Percentiles rank a stretch among this genome's conserved stretches.
phyloP scores from a whole-genome alignment of 2,888 invertebrate species.

The Netelia virgata region DNA sequence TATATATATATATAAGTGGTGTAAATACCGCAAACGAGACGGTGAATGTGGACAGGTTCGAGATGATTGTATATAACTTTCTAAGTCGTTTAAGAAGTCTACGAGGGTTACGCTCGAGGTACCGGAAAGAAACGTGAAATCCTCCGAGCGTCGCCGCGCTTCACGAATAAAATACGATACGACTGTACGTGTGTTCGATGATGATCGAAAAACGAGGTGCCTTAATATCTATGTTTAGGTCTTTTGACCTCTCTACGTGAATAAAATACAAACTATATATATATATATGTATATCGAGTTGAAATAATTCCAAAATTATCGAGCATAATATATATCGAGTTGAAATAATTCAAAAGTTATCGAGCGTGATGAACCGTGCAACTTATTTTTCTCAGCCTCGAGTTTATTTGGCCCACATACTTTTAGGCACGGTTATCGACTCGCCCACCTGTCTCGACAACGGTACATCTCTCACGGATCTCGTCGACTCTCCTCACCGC shows the following conservation, averaged over 20 bases:
- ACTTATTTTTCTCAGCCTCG: conserved; percentile 30
- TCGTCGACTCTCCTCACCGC: not conserved
- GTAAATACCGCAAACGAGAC: conserved; percentile 20
- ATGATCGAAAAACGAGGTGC: not conserved
- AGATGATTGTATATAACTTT: conserved; percentile 51
- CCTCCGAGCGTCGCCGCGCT: not conserved
- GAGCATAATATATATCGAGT: not conserved
- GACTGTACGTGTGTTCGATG: not conserved
- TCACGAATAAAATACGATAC: not conserved
- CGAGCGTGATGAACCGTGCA: not conserved
- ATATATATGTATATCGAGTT: too few species aligned
- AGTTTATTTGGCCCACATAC: conserved; percentile 62
- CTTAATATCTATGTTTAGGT: not conserved
- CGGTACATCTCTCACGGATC: conserved; percentile 58
- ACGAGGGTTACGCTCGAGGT: conserved; percentile 41
- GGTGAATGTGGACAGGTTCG: conserved; percentile 7
- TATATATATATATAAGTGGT: not conserved
- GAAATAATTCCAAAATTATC: not conserved
- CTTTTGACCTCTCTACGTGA: not conserved
- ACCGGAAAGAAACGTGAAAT: conserved; percentile 20
- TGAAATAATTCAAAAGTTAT: not conserved
- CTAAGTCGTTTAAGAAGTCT: conserved; percentile 45
- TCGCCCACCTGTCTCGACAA: conserved; percentile 33
- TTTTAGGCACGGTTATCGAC: conserved; percentile 54
- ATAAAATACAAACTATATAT: too few species aligned